A percentile compares a stretch with the other conserved stretches of the same genome.
phyloP scores from a whole-genome alignment of 1,140 invertebrate species.

The Acromyrmex heyeri region DNA sequence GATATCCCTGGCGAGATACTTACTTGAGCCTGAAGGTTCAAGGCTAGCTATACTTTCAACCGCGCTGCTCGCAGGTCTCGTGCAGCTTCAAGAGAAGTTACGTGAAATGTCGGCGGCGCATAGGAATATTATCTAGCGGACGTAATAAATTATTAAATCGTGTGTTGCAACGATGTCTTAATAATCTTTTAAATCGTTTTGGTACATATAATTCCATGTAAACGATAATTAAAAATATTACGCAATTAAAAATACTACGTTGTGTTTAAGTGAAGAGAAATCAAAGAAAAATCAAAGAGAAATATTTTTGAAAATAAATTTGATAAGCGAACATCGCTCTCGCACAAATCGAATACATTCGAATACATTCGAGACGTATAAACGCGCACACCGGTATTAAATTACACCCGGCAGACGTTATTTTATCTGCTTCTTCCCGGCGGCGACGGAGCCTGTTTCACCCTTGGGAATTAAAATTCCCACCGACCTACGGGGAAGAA shows the following conservation, averaged over 20 bases:
- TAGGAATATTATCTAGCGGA: conserved; percentile 38
- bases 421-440: conserved; percentile 52
- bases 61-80: conserved; percentile 31
- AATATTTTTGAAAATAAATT: background rate
- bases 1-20: conserved; percentile 51
- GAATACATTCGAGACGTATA: background rate
- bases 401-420: conserved; percentile 52
- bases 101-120: conserved; percentile 24
- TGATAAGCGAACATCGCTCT: background rate
- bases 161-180: background rate
- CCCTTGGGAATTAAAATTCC: conserved; percentile 61
- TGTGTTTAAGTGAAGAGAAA: background rate
- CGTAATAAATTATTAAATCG: conserved; percentile 60
- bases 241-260: background rate
- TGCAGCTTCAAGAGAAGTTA: conserved; percentile 53
- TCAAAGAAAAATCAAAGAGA: background rate
- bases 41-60: conserved; percentile 59
- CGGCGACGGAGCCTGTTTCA: conserved; percentile 12
- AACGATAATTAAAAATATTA: background rate
- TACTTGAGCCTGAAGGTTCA: conserved; percentile 62
- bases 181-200: conserved; percentile 23
- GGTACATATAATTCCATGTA: background rate
- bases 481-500: conserved; percentile 20
- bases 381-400: conserved; percentile 24
- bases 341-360: background rate